Evolutionary conservation across 2,797 vertebrate genomes (phyloP).

Genomic region (Pempheris klunzingeri): DNA sequence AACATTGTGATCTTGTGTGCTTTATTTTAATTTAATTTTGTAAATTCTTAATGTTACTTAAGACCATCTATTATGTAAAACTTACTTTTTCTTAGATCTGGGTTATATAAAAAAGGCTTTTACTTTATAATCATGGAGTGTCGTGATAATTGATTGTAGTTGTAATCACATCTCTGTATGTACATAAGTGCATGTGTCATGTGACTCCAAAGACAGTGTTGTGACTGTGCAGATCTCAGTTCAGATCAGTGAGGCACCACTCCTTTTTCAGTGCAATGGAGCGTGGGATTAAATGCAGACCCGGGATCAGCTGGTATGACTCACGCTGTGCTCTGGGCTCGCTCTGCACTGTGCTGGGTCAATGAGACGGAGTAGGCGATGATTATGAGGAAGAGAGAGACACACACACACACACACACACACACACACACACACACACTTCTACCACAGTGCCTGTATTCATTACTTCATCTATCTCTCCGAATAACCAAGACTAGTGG

Average conservation of each 20-base stretch:
- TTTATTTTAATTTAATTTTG: neutral
- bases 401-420: conserved; percentile 13
- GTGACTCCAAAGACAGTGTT: conserved; percentile 27
- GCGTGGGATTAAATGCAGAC: conserved; percentile 75
- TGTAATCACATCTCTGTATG: conserved; percentile 16
- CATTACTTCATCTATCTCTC: conserved; percentile 26
- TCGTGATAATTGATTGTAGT: neutral
- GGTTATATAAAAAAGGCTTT: neutral
- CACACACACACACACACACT: conserved; percentile 13
- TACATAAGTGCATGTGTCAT: conserved; percentile 7
- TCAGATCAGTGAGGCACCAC: conserved; percentile 46
- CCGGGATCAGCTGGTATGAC: conserved; percentile 67
- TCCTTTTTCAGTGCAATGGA: conserved; percentile 66
- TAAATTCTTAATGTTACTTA: neutral
- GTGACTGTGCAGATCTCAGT: conserved; percentile 59
- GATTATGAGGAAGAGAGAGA: conserved; percentile 57
- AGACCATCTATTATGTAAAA: neutral
- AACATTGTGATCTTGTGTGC: neutral
- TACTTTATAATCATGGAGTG: neutral
- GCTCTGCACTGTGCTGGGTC: conserved; percentile 58
- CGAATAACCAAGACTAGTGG: conserved; percentile 23
- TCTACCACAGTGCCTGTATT: conserved; percentile 18
- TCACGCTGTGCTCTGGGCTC: conserved; percentile 59
- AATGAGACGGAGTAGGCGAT: conserved; percentile 63
- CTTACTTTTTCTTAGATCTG: neutral